Conservation (phyloP, 2,113 vertebrate genomes). For the Illadopsis cleaveri region DNA sequence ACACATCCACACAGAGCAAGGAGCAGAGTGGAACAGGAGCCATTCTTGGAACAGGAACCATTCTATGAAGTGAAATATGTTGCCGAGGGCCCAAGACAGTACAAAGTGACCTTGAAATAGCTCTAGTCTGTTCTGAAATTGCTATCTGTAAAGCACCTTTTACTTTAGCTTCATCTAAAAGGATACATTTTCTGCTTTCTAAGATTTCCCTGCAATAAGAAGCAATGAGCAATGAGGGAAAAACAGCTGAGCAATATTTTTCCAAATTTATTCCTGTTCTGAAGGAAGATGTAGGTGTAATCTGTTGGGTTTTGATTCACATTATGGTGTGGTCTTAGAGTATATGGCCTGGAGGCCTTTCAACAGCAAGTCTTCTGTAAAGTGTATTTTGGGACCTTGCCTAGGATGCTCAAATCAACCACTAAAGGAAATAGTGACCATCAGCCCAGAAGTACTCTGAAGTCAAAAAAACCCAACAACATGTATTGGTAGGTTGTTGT, state of each 20-base stretch:
- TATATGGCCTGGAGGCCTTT: neutral
- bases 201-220: neutral
- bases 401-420: neutral
- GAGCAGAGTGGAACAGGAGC: neutral
- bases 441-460: neutral
- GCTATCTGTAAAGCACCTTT: neutral
- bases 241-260: neutral
- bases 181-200: neutral
- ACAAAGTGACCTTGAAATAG: neutral
- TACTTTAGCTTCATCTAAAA: neutral
- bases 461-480: neutral
- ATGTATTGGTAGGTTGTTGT: neutral
- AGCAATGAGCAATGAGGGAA: neutral
- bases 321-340: fast-evolving
- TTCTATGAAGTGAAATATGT: neutral
- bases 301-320: neutral
- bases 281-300: neutral
- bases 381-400: neutral
- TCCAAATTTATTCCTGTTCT: neutral
- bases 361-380: neutral
- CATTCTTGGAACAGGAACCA: neutral
- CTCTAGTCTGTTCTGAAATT: neutral
- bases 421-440: neutral
- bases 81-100: neutral
- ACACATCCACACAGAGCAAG: neutral